Evolutionary conservation across 2,797 vertebrate species (phyloP).

Genomic region (Setipinna tenuifilis): DNA sequence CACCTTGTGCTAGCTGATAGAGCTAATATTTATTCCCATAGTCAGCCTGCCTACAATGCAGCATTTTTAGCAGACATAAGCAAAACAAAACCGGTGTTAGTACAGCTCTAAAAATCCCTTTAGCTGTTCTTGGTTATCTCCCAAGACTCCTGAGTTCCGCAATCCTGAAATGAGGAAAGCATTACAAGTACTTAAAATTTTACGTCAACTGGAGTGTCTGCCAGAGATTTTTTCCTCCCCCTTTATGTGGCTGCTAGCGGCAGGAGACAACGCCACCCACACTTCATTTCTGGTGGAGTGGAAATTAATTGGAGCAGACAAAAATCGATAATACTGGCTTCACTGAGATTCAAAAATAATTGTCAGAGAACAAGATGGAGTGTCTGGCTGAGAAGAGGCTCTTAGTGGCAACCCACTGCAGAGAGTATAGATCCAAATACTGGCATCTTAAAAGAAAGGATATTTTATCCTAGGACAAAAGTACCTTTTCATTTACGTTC

Average conservation of each 20-base stretch:
- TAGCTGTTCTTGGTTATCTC: neutral
- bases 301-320: slow-evolving; percentile 67
- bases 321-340: slow-evolving; percentile 53
- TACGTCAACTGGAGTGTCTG: neutral
- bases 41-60: neutral
- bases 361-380: neutral
- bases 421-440: neutral
- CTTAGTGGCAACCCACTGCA: slow-evolving; percentile 16
- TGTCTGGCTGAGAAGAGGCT: neutral
- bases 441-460: neutral
- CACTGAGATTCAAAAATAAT: slow-evolving; percentile 16
- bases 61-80: neutral
- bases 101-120: neutral
- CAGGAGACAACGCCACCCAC: slow-evolving; percentile 47
- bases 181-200: neutral
- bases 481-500: neutral
- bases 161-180: neutral
- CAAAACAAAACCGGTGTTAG: neutral
- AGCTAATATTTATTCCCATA: neutral
- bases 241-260: neutral
- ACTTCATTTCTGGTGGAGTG: slow-evolving; percentile 64
- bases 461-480: neutral
- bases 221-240: neutral
- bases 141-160: neutral
- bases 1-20: neutral